Conservation (phyloP, 2,113 vertebrate genomes). For the Neolamprologus brichardi region DNA sequence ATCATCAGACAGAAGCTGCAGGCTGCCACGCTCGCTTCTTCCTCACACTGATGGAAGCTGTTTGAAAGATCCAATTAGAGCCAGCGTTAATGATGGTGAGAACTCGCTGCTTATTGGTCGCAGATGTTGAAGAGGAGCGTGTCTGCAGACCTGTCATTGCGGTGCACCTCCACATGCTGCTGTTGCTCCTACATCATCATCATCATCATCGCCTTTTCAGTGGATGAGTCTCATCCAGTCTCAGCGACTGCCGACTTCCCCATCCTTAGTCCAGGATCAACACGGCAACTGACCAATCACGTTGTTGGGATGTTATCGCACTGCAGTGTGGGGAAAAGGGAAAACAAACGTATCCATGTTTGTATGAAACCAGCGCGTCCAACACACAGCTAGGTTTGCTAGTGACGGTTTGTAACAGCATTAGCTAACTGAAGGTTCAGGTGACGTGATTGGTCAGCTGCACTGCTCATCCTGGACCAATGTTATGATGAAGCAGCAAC, state of each 20-base stretch:
- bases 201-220: background rate
- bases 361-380: rapidly evolving
- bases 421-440: background rate
- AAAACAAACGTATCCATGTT: background rate
- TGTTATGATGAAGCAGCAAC: background rate
- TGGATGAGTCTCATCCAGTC: background rate
- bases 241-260: background rate
- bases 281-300: background rate
- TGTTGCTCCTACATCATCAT: background rate
- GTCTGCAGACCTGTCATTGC: background rate
- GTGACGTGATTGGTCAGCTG: background rate
- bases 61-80: background rate
- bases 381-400: background rate
- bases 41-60: background rate
- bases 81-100: background rate
- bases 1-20: background rate
- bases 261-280: background rate
- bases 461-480: background rate
- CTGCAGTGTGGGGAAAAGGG: rapidly evolving
- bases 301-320: background rate
- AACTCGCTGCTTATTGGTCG: background rate
- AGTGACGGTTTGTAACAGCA: background rate
- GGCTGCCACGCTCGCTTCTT: background rate
- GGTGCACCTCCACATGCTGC: background rate
- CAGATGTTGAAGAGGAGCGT: background rate